Percentiles rank a stretch among this genome's conserved stretches.
Conservation (phyloP, 2,797 vertebrate species). For the Acanthiza pusilla region DNA sequence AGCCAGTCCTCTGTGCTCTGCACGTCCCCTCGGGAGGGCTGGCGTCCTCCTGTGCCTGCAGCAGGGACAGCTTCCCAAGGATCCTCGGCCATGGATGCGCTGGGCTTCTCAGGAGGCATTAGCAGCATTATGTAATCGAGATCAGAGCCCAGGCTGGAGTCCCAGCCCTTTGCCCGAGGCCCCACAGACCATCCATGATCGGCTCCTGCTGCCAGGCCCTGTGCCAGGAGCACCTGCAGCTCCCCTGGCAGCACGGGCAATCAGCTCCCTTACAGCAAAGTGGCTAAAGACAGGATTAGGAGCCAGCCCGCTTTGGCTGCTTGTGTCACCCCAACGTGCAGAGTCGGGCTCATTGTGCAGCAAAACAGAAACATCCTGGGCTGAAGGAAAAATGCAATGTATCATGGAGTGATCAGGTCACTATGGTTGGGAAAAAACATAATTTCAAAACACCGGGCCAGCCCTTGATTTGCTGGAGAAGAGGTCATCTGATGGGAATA, state of each 20-base stretch:
- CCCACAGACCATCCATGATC: neutral
- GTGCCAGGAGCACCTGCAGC: neutral
- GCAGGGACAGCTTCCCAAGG: neutral
- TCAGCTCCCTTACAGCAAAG: neutral
- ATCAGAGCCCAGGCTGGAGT: neutral
- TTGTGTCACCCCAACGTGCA: neutral
- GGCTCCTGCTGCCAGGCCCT: accelerated
- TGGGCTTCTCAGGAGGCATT: neutral
- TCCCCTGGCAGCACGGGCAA: accelerated
- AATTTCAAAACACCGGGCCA: neutral
- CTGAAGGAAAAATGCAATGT: neutral
- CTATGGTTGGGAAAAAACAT: neutral
- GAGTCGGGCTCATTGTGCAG: no score
- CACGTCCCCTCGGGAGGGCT: neutral
- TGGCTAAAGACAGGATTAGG: neutral
- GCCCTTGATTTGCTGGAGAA: neutral
- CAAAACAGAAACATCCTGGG: neutral
- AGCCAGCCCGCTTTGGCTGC: neutral
- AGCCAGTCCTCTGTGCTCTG: accelerated
- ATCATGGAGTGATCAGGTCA: neutral
- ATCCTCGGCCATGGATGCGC: neutral
- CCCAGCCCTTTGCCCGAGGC: neutral
- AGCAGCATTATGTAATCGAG: neutral
- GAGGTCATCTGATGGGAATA: neutral
- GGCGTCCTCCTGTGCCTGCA: neutral